These are phyloP conservation scores for Cryptus viduatorius DNA, from an alignment of 2,888 invertebrate genomes.

Conservation along the genomic window DNA sequence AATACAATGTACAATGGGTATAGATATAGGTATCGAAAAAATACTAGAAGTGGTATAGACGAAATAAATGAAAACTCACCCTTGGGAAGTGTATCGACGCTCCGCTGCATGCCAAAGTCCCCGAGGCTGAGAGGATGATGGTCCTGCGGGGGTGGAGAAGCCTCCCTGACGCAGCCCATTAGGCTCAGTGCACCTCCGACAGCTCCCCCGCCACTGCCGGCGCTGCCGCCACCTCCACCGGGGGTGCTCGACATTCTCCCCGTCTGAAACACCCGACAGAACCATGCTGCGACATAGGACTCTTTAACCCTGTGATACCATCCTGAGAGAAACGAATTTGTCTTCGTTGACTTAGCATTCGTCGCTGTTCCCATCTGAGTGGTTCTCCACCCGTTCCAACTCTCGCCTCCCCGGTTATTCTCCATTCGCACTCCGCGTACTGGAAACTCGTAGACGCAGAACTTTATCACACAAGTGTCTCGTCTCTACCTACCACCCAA, in stretches of 20 bases:
- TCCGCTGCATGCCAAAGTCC: constrained; percentile 77
- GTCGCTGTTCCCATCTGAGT: constrained; percentile 41
- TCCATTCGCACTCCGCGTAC: constrained; percentile 42
- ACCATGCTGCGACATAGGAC: constrained; percentile 77
- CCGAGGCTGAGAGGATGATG: constrained; percentile 84
- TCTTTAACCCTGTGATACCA: constrained; percentile 77
- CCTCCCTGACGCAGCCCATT: constrained; percentile 89
- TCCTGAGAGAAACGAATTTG: constrained; percentile 71
- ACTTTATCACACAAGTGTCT: constrained; percentile 2
- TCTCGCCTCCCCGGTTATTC: constrained; percentile 29
- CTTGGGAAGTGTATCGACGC: constrained; percentile 81
- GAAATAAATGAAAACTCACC: constrained; percentile 74
- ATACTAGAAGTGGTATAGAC: not conserved
- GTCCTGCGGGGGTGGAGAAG: constrained; percentile 87
- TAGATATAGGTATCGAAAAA: not conserved
- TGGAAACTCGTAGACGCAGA: not conserved
- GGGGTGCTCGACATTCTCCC: constrained; percentile 75
- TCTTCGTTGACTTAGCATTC: constrained; percentile 63
- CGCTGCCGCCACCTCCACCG: constrained; percentile 84
- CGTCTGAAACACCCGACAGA: constrained; percentile 80
- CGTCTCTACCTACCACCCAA: not conserved
- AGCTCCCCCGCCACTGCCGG: constrained; percentile 85
- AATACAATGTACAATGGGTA: not conserved
- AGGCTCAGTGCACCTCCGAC: constrained; percentile 88
- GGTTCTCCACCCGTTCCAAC: constrained; percentile 56